Base-by-base conservation (phyloP, 2,888 invertebrate genomes). In the Rhodophaea formosa region DNA sequence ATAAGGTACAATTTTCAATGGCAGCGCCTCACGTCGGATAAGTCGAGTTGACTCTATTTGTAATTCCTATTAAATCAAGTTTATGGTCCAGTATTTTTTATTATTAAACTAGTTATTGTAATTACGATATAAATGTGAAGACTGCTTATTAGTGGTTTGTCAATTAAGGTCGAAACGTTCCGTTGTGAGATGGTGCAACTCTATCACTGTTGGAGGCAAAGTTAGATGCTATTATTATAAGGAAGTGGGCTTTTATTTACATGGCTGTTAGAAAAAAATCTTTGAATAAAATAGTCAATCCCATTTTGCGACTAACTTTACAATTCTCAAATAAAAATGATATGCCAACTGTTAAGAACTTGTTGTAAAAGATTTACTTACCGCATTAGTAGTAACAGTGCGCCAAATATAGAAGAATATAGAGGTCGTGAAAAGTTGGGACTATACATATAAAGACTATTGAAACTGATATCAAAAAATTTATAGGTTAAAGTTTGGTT, bases 41-140 rank as follows among this genome's bases (percentile, higher is more conserved):
- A 64, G 65, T 63, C 68, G 70, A 53, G 59, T 61, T 62, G 64
- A 62, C 65, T 56, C 56, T 66, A 70, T 71, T 66, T 72, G 77
- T 84, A 82, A 84, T 88, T 88, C 86, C 86, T 88, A 88, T 82
- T 81, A 84, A 85, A 84, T 80, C 79, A 86, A 82, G 79, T 83
- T 81, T 84, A 86, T 84, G 87, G 88, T 89, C 88, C 88, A 88
- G 87, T 89, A 88, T 88, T 88, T 84, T 75, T 85, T 85, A 84
- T 84, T 79, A 70, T 79, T 74, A 76, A 68, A 69, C 77, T 85
- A 84, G 79, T 74, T 71, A 71, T 74, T 75, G 67, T 77, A 79
- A 80, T 71, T 61, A 62, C 70, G 70, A 76, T 80, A 77, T 80
- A 80, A 77, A 79, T 79, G 80, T 82, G 79, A 87, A 88, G 88